A percentile compares a stretch with the other conserved stretches of the same genome.
phyloP scores from a whole-genome alignment of 2,113 vertebrate genomes.

The Hiodon alosoides region DNA sequence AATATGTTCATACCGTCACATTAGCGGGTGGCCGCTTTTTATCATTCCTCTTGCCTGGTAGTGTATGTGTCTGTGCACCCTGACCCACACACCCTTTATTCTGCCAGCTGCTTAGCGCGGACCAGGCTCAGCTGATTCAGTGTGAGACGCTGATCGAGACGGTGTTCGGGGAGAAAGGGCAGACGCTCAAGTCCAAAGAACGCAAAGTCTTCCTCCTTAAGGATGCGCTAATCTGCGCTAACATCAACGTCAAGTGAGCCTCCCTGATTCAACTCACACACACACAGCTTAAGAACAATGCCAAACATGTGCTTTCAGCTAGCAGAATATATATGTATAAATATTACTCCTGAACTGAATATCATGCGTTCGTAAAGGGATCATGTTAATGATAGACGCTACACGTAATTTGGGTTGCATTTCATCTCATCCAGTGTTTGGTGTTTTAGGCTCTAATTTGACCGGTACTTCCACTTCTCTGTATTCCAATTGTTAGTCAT shows the following conservation, averaged over 20 bases:
- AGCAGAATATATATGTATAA: too few relatives aligned
- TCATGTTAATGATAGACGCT: too few relatives aligned
- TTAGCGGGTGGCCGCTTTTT: too few relatives aligned
- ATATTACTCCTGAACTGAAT: background rate
- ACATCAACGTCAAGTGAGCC: conserved; percentile 81
- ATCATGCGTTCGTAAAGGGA: background rate
- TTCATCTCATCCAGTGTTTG: too few relatives aligned
- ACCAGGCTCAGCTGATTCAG: conserved; percentile 76
- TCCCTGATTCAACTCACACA: background rate
- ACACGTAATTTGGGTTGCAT: too few relatives aligned
- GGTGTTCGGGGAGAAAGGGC: conserved; percentile 78
- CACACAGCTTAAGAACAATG: too few relatives aligned
- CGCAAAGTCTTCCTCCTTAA: conserved; percentile 83
- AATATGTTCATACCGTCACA: too few relatives aligned
- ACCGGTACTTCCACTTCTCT: too few relatives aligned
- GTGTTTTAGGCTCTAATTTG: too few relatives aligned
- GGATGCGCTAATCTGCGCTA: conserved; percentile 79
- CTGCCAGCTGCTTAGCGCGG: conserved; percentile 70
- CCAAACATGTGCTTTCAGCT: background rate
- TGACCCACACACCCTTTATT: background rate
- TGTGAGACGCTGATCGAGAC: conserved; percentile 83
- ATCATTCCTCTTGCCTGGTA: too few relatives aligned
- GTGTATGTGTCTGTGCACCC: background rate
- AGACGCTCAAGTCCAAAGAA: conserved; percentile 86
- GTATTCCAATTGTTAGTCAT: too few relatives aligned